Evolutionary conservation across 2,797 vertebrate genomes (phyloP).

Genomic region (Poecilia picta): DNA sequence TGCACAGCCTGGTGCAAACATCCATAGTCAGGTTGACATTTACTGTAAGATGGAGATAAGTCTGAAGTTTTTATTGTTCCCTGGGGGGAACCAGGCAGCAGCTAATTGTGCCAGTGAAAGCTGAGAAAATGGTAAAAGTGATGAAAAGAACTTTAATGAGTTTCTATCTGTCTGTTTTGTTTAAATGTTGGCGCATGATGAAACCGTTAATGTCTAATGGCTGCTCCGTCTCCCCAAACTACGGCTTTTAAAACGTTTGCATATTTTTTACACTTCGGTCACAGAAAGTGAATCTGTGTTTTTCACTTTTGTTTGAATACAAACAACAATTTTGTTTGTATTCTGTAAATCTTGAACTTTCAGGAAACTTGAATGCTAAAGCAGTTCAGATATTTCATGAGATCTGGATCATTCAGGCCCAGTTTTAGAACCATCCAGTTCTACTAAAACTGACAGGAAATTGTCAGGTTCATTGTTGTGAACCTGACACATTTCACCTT

Average conservation of each 20-base stretch:
- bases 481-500: not conserved
- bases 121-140: conserved; percentile 12
- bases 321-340: not conserved
- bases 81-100: conserved; percentile 29
- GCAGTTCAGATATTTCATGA: too few relatives aligned
- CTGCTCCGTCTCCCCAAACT: not conserved
- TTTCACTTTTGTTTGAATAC: too few relatives aligned
- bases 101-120: conserved; percentile 17
- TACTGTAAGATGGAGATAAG: conserved; percentile 20
- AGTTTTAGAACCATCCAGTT: too few relatives aligned
- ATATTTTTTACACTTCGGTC: not conserved
- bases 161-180: not conserved
- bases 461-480: too few relatives aligned
- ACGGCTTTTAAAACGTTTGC: not conserved
- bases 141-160: conserved; percentile 8
- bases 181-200: not conserved
- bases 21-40: conserved; percentile 15
- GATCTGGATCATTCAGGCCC: too few relatives aligned
- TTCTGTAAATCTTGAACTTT: not conserved
- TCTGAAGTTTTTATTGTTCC: conserved; percentile 16
- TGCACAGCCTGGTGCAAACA: conserved; percentile 2
- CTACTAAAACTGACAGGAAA: too few relatives aligned
- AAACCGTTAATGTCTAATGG: not conserved
- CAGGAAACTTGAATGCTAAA: too few relatives aligned
- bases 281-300: not conserved